Conservation (phyloP, 2,888 invertebrate genomes). For the Notodromas monacha region DNA sequence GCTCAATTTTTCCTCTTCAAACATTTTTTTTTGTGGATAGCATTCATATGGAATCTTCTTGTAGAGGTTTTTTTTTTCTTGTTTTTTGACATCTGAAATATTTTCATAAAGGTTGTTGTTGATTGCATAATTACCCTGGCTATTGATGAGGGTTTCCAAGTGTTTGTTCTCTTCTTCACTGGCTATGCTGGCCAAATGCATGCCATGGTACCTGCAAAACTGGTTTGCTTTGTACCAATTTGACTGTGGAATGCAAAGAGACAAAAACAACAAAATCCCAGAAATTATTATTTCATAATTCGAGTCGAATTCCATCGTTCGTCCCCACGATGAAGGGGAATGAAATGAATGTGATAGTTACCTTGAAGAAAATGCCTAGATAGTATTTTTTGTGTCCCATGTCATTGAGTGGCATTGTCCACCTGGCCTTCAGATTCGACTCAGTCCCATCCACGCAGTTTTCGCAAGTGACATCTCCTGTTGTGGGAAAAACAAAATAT, state of each 20-base stretch:
- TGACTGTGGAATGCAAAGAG: slow-evolving; percentile 28
- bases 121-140: slow-evolving; percentile 60
- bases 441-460: neutral
- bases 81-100: too few relatives aligned
- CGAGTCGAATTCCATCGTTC: neutral
- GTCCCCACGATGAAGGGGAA: slow-evolving; percentile 2
- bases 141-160: slow-evolving; percentile 57
- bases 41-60: too few relatives aligned
- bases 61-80: too few relatives aligned
- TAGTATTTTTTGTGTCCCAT: slow-evolving; percentile 63
- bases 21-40: too few relatives aligned
- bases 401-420: slow-evolving; percentile 64
- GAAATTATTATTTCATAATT: neutral
- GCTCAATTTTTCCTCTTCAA: too few relatives aligned
- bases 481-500: neutral
- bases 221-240: slow-evolving; percentile 74
- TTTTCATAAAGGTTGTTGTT: too few relatives aligned
- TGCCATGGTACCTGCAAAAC: slow-evolving; percentile 67
- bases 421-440: slow-evolving; percentile 14
- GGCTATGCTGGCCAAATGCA: slow-evolving; percentile 62
- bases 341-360: slow-evolving; percentile 16
- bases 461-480: neutral
- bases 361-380: slow-evolving; percentile 73
- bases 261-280: too few relatives aligned
- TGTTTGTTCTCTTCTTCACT: slow-evolving; percentile 66